Base-by-base conservation (phyloP, 2,888 invertebrate species). In the Cistogaster globosa region DNA sequence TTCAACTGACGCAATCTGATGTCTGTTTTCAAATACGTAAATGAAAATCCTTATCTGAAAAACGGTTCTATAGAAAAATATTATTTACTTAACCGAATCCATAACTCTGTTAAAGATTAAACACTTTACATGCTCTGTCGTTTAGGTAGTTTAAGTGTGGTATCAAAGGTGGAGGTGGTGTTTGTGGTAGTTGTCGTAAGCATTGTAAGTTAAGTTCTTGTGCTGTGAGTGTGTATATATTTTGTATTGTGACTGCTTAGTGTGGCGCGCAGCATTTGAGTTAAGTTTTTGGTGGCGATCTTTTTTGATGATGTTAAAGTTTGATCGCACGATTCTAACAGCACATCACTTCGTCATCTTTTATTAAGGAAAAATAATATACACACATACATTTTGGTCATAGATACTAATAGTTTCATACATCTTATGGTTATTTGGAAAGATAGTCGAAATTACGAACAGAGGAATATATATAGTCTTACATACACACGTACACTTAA, bases 271-370 rank as follows among this genome's bases (percentile, higher is more conserved):
- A 51, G 67, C 55, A 77, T 71, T 67, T 71, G 63, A 78, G 78
- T 75, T 53, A 26, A 45, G 55, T 55, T 75, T 75, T 75, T 85
- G 75, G 85, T 85, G 78, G 82, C 74, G 69, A 82, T 85, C 69
- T 79, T 85, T 75, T 78, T 75, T 78, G 75, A 71, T 78, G 85
- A 85, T 85, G 65, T 42, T 71, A 82, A 82, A 81, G 69, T 85
- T 85, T 85, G 87, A 88, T 86, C 87, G 88, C 88, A 89, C 89
- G 88, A 87, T 85, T 87, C 87, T 88, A 88, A 87, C 87, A 86
- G 88, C 88, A 87, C 87, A 87, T 83, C 83, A 83, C 85, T 84
- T 86, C 79, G 74, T 82, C 85, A 78, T 85, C 71, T 76, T 74
- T 75, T 67, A 85, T 60, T 51, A 72, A 79, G 57, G 26, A 65